Evolutionary conservation across 1,140 invertebrate genomes (phyloP), one percentile per base, ranked within the genome.

Genomic region (Trichonephila clavata): DNA sequence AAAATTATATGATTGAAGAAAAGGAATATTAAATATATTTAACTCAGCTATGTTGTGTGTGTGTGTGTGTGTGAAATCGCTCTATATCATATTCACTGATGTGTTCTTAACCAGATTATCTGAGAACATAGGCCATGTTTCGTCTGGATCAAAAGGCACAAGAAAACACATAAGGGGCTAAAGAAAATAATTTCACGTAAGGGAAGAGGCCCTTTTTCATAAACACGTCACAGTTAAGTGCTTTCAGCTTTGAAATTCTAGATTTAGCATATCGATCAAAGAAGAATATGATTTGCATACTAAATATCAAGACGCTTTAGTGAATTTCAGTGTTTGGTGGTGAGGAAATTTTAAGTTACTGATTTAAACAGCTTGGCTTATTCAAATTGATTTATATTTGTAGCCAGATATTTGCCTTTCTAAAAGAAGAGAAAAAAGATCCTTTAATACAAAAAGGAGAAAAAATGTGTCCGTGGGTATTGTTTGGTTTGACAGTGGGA

Each of bases 251-350:
- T 57, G 63, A 50, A 88, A 88, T 43, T 61, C 13, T 43, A 88
- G 86, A 88, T 43, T 71, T 88, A 68, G 63, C 10, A 68, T 88
- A 88, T 88, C 39, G 86, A 88, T 88, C 86, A 88, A 71, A 20
- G 16, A n/a, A 20, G 60, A 63, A 86, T 63, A 32, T 65, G 20
- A 88, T 88, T 88, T 88, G 86, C 86, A 71, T 88, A 60, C 18
- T 71, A 39, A 71, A 71, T 14, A 21, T 21, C 32, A 63, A 88
- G 43, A 71, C 27, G 20, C 39, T 14, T 68, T 24, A 32, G 32
- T 71, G 39, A 88, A 86, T 60, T 86, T 63, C 13, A 21, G 27
- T 83, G 27, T 20, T 86, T 39, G 10, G 65, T n/a, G 27, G 59
- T 63, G 84, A 61, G 27, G 27, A 71, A 71, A 88, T 71, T 88